Evolutionary conservation across 2,797 vertebrate species (phyloP), one percentile per base, ranked within the genome.

Genomic region (Trachurus trachurus): DNA sequence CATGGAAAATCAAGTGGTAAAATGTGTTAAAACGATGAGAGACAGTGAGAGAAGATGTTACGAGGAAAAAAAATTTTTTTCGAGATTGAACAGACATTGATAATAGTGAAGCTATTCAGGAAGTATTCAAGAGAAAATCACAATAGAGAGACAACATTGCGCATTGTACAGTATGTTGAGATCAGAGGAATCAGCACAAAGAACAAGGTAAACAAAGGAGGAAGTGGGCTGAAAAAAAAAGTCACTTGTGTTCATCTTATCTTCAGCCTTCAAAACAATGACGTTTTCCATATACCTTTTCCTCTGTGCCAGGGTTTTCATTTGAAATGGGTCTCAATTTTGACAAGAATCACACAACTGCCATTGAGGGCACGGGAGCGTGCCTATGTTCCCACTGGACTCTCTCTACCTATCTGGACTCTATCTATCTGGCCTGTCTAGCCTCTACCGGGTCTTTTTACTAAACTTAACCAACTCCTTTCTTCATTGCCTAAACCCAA

Each of bases 61-160:
- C 9, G 45, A 15, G 31, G 15, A 31, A 5, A 29, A 15, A 9
- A 26, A 54, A 39, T 31, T 17, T 53, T 73, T 54, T 31, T 22
- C 4, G 9, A 45, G 29, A 37, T 37, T 63, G 50, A 66, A 75
- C 11, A 78, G 39, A 21, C 34, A 59, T 15, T 31, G 2, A 64
- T 70, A 53, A 78, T 16, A 31, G 40, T 29, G 44, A 70, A 26
- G 71, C 59, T 69, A 44, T 71, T 71, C 40, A 50, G 22, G 29
- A 52, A 74, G 65, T 5, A 58, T 54, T 52, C 10, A 62, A 60
- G 10, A 63, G 44, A 45, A 54, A 74, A 58, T 42, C 15, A 67
- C 47, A 67, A 40, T 21, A 70, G 45, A 79, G 26, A 31, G 12
- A 63, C 22, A 72, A 10, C 44, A 52, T 11, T 2, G 1, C 17